Evolutionary conservation across 2,888 invertebrate genomes (phyloP), one percentile per base, ranked within the genome.

Genomic region (Zhuqinia jingwanae): DNA sequence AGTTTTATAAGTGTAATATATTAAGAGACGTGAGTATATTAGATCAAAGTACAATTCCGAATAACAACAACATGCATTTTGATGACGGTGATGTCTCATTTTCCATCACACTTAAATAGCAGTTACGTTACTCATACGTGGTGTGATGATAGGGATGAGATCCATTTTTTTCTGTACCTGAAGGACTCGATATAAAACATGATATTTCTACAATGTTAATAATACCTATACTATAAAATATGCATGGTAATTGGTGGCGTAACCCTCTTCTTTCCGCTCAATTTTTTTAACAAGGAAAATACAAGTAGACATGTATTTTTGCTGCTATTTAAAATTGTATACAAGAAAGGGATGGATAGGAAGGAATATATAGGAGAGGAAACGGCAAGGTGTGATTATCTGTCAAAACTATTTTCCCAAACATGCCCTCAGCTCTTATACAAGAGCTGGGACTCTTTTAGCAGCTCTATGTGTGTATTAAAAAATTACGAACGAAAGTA

Each of bases 381-480:
- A 85, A 85, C 75, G 85, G 75, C 79, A 85, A 80, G 85, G 85
- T 85, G 85, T 85, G 85, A 85, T 85, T 85, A 85, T 80, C 85
- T 85, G 85, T 85, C 85, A 85, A 80, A 75, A 68, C 63, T 85
- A 79, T 83, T 84, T 85, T 56, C 68, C 68, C 77, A 84, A 77
- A 84, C 78, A 84, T 84, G 84, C 84, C 84, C 84, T 84, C 70
- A 84, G 77, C 84, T 78, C 78, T 36, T n/a, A n/a, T n/a, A n/a
- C n/a, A n/a, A n/a, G n/a, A n/a, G n/a, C n/a, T n/a, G n/a, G n/a
- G n/a, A n/a, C n/a, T n/a, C n/a, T n/a, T n/a, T n/a, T n/a, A n/a
- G n/a, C n/a, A n/a, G n/a, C n/a, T n/a, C n/a, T n/a, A n/a, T n/a
- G n/a, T n/a, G n/a, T n/a, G n/a, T n/a, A n/a, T n/a, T n/a, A n/a